Evolutionary conservation across 2,888 invertebrate genomes (phyloP), one percentile per base, ranked within the genome.

Genomic region (Clusia tigrina): DNA sequence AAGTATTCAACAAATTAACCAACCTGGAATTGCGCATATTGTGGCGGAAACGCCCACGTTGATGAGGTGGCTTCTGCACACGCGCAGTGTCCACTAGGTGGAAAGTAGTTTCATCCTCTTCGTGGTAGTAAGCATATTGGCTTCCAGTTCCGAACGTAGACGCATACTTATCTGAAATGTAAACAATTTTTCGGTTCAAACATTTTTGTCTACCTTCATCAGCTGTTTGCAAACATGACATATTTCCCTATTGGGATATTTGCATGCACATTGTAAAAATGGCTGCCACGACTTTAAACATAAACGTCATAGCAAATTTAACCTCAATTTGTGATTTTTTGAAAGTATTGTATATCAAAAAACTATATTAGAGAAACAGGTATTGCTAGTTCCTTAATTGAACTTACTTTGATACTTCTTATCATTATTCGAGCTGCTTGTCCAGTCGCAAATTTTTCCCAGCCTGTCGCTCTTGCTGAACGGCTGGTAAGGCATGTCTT

Each of bases 391-490:
- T 17, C 18, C 0, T 32, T 42, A 42, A 10, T 15, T n/a, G n/a
- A 53, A 69, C 68, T 75, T 57, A 78, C 72, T 94, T 71, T 93
- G 90, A 83, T 95, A 95, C 85, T 98, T 93, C 75, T 96, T 94
- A 80, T 99, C 97, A 77, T 94, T 94, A 74, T 91, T 92, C 1
- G 92, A 91, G 3, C 94, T 92, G 63, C 95, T 94, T 59, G 97
- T 98, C 99, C 99, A 99, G 82, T 99, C 99, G 77, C 98, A 96
- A 75, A 98, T 98, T 88, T 98, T 98, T 74, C 99, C 99, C 70
- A 99, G 88, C 73, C 98, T 91, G 85, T 99, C 98, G 66, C 96
- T 96, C 86, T 99, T 99, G 73, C 98, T 96, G 84, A 98, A 99
- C 46, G 98, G 98, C 85, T 99, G 98, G 85, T 98, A 99, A 10